Conservation (phyloP, 1,140 invertebrate genomes). For the Eriocheir sinensis region DNA sequence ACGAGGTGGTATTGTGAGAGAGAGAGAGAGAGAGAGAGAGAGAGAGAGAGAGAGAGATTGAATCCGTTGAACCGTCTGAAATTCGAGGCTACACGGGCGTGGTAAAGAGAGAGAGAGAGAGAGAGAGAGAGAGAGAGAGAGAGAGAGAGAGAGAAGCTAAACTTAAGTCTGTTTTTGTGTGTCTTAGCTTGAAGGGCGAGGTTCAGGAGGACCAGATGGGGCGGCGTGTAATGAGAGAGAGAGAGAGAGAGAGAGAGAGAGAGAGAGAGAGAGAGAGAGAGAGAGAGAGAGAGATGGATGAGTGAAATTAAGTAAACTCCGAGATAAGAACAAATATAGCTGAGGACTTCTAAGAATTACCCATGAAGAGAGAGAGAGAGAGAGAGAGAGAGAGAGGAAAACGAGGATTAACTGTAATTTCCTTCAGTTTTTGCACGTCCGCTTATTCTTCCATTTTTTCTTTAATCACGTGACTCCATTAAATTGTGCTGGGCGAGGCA, state of each 20-base stretch:
- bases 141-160: conserved; percentile 20
- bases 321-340: too few species aligned
- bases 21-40: not conserved
- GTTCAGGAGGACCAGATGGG: not conserved
- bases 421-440: not conserved
- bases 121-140: conserved; percentile 22
- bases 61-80: too few species aligned
- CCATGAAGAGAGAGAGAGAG: too few species aligned
- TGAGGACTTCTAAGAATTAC: too few species aligned
- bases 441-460: not conserved
- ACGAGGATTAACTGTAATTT: not conserved
- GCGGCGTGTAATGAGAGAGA: too few species aligned
- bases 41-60: too few species aligned
- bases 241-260: too few species aligned
- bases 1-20: too few species aligned
- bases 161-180: too few species aligned
- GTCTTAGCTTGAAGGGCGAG: not conserved
- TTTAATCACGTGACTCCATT: not conserved
- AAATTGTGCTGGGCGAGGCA: not conserved
- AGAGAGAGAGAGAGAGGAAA: too few species aligned
- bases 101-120: conserved; percentile 23
- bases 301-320: too few species aligned
- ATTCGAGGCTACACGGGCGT: too few species aligned
- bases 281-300: not conserved
- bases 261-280: not conserved